Base-by-base conservation (phyloP, 1,140 invertebrate genomes). In the Trachelipus rathkii region DNA sequence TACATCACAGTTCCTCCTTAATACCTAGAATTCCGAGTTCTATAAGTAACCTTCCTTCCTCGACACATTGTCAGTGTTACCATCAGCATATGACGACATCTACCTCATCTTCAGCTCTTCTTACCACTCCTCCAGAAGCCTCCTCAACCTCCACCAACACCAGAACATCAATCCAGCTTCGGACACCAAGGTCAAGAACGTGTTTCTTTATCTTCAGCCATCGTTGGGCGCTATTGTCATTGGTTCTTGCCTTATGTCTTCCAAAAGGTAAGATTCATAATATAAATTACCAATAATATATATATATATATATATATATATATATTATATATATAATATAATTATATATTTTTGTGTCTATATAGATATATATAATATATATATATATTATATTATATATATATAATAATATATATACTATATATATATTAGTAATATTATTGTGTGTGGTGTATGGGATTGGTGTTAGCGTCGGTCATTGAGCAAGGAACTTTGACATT, bases 271-370 rank as follows among this genome's bases (percentile, higher is more conserved):
- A 60, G 50, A 19, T 13, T 4, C 11, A 60, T 2, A 60, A 9
- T 50, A 10, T 9, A 50, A 50, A 50, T 50, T 15, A 4, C 11
- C 1, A 60, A 60, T 60, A 60, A 60, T 60, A 60, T 60, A 60
- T 60, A 60, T 60, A 19, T 60, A 19, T 60, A 60, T 15, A 13
- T 60, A 60, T 60, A 60, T 60, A 60, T 60, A 60, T 60, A 60
- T 60, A 60, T 60, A 60, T 60, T 60, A 60, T 60, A 60, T 60
- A 60, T 60, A 60, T 60, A 60, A 60, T 60, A 60, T 60, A 60
- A 4, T 4, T 60, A 60, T 60, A 60, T 60, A 60, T 60, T 4
- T 60, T 4, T 60, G 8, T 60, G 8, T 60, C 2, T 60, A 60
- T 60, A 60, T 60, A 60, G 2, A 60, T 60, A 60, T 60, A 60